Evolutionary conservation across 2,888 invertebrate genomes (phyloP).

Genomic region (Ophioninae sp.): DNA sequence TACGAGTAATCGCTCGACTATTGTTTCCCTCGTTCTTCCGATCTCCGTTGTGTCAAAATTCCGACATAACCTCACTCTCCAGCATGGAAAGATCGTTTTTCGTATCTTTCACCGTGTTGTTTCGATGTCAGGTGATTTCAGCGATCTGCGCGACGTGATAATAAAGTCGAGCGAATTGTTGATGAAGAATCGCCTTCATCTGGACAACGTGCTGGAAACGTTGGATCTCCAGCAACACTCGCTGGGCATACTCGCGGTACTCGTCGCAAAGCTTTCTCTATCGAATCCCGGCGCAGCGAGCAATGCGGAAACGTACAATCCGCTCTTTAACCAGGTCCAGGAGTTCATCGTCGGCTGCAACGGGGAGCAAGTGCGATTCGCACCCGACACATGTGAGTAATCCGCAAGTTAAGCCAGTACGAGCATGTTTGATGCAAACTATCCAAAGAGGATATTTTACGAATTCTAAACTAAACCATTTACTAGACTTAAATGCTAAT

Average conservation of each 20-base stretch:
- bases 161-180: conserved; percentile 91
- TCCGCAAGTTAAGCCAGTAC: neutral
- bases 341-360: conserved; percentile 94
- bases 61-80: conserved; percentile 16
- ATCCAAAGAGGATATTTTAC: no score
- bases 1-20: no score
- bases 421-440: no score
- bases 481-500: no score
- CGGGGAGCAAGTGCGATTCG: conserved; percentile 93
- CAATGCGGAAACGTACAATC: conserved; percentile 79
- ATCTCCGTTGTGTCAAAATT: neutral
- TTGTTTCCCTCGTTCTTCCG: no score
- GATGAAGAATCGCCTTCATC: conserved; percentile 90
- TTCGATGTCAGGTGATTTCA: conserved; percentile 85
- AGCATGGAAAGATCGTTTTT: neutral
- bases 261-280: conserved; percentile 89
- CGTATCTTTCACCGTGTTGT: neutral
- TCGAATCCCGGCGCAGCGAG: conserved; percentile 75
- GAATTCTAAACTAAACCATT: no score
- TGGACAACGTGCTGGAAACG: conserved; percentile 95
- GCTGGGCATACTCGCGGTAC: conserved; percentile 92
- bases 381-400: conserved; percentile 91
- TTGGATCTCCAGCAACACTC: conserved; percentile 96
- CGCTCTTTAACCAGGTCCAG: conserved; percentile 89
- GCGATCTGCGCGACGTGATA: conserved; percentile 88